A percentile compares a stretch with the other conserved stretches of the same genome.
Conservation (phyloP, 2,797 vertebrate genomes). For the Anguilla obscura region DNA sequence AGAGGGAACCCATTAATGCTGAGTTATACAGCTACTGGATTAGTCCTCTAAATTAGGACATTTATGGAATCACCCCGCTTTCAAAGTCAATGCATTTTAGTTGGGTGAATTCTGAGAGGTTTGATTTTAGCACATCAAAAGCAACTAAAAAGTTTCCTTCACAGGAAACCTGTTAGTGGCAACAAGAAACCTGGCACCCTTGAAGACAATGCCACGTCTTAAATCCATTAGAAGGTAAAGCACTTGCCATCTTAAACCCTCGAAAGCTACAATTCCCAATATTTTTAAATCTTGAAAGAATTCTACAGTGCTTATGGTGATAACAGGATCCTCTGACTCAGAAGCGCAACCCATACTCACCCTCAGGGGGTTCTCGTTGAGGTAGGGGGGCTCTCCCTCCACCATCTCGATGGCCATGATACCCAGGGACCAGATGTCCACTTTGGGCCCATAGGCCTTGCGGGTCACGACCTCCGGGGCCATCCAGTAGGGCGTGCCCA, state of each 20-base stretch:
- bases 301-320: neutral
- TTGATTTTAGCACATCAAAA: no score
- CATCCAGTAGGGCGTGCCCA: slow-evolving; percentile 98
- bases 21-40: neutral
- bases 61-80: neutral
- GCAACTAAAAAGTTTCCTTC: no score
- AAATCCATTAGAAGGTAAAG: neutral
- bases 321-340: neutral
- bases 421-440: slow-evolving; percentile 98
- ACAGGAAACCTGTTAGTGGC: no score
- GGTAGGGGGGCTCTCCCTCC: slow-evolving; percentile 95
- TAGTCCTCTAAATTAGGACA: neutral
- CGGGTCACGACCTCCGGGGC: slow-evolving; percentile 96
- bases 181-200: neutral
- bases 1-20: neutral
- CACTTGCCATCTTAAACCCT: neutral
- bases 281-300: neutral
- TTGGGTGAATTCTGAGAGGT: no score
- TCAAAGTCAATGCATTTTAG: neutral
- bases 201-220: neutral
- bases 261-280: neutral
- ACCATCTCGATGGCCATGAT: slow-evolving; percentile 99
- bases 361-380: slow-evolving; percentile 96
- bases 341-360: slow-evolving; percentile 68
- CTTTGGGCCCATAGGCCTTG: slow-evolving; percentile 96